Percentiles rank a stretch among this genome's conserved stretches.
phyloP scores from a whole-genome alignment of 2,113 vertebrate species.

The Strigops habroptila region DNA sequence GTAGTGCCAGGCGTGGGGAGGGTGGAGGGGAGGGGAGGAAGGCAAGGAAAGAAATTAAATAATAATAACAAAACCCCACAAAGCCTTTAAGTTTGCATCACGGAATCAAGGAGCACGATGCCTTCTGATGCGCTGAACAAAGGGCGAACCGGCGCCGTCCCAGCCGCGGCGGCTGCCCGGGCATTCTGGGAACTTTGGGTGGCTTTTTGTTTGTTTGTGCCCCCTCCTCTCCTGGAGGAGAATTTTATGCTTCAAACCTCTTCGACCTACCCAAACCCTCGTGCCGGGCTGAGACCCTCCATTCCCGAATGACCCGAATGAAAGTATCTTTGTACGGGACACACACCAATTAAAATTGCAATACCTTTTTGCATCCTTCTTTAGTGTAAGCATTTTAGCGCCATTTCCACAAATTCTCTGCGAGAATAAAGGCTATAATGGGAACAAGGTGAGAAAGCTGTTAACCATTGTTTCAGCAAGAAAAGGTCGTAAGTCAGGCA shows the following conservation, averaged over 20 bases:
- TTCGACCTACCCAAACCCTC: neutral
- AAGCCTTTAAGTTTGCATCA: conserved; percentile 39
- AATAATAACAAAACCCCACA: conserved; percentile 56
- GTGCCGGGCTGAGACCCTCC: neutral
- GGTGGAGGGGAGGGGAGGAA: conserved; percentile 17
- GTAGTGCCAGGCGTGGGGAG: conserved; percentile 41
- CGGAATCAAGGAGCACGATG: neutral
- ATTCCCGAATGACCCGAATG: neutral
- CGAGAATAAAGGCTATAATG: conserved; percentile 69
- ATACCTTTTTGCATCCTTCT: conserved; percentile 51
- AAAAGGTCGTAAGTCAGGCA: conserved; percentile 81
- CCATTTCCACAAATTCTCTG: conserved; percentile 71
- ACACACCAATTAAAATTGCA: conserved; percentile 61
- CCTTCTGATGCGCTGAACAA: conserved; percentile 30
- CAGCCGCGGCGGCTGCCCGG: neutral
- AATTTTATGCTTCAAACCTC: neutral
- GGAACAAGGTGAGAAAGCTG: conserved; percentile 80
- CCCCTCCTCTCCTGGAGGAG: neutral
- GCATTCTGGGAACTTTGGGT: conserved; percentile 28
- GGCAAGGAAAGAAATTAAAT: conserved; percentile 42
- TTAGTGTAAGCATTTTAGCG: conserved; percentile 66
- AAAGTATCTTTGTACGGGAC: conserved; percentile 53
- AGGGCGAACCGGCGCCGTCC: neutral
- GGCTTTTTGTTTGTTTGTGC: neutral
- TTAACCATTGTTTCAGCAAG: conserved; percentile 77